Evolutionary conservation across 2,888 invertebrate species (phyloP), one percentile per base, ranked within the genome.

Genomic region (Hoplodrina ambigua): DNA sequence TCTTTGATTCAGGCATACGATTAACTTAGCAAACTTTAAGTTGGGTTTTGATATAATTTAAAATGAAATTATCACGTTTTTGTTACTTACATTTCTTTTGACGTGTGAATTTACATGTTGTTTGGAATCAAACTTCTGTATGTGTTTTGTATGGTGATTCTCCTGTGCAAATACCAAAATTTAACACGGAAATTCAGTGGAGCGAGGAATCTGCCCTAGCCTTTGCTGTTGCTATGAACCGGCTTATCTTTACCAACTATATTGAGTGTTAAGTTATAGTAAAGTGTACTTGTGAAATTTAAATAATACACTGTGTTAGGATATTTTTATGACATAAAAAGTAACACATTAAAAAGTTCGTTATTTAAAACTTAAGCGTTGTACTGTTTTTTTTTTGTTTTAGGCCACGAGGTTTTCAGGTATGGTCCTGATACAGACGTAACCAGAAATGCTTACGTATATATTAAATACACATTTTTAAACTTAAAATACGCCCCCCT

Each of bases 131-230:
- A 6, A 19, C 49, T 78, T 75, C 66, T 64, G 15, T 4, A 0
- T 5, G 0, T 55, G 25, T 17, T 0, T 30, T 64, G 17, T 46
- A 8, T 25, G 3, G 20, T 53, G 53, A 11, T 5, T 11, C 53
- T 70, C 65, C 61, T 76, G 65, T 72, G 75, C 60, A 84, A 84
- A 84, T 84, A 81, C 81, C 81, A 80, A 84, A 84, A 83, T 83
- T 84, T 81, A 75, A 78, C 81, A 80, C 78, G 78, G 80, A 84
- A 80, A 84, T 80, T 83, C 78, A 74, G 70, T 76, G 73, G 61
- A 76, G 83, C 83, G 77, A 66, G 83, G 75, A 81, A 75, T 82
- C 73, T 84, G 71, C 72, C 62, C 71, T 69, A 69, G 64, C 72
- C 57, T 74, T 63, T 69, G 55, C 46, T 46, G 75, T 57, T 46